Conservation (phyloP, 1,140 invertebrate species). For the Saccostrea glomerata region DNA sequence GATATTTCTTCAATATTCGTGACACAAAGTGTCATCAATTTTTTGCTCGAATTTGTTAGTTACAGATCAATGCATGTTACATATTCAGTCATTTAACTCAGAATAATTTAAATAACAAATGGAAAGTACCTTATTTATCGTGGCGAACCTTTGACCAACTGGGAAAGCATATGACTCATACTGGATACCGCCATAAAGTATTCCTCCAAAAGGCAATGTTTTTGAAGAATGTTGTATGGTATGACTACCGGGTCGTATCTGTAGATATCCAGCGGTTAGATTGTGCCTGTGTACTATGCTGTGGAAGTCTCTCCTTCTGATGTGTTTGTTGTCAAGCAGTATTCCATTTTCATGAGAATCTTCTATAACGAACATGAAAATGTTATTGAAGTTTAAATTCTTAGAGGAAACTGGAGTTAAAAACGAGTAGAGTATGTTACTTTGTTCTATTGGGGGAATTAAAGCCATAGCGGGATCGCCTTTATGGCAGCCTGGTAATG, state of each 20-base stretch:
- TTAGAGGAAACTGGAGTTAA: not conserved
- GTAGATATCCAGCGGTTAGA: not conserved
- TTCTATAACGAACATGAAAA: slow-evolving; percentile 49
- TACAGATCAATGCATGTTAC: too few relatives aligned
- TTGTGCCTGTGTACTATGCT: not conserved
- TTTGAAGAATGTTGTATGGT: slow-evolving; percentile 36
- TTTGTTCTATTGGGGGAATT: slow-evolving; percentile 17
- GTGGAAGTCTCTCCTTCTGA: not conserved
- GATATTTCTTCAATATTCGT: too few relatives aligned
- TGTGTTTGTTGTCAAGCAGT: not conserved
- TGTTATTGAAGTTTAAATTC: not conserved
- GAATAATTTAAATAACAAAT: not conserved
- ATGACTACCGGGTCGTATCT: slow-evolving; percentile 37
- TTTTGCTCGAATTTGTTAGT: too few relatives aligned
- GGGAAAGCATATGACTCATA: slow-evolving; percentile 53
- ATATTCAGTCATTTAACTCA: too few relatives aligned
- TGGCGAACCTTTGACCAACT: slow-evolving; percentile 41
- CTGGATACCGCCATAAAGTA: slow-evolving; percentile 47
- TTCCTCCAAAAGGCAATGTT: slow-evolving; percentile 40
- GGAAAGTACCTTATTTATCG: slow-evolving; percentile 51
- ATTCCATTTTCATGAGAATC: slow-evolving; percentile 22
- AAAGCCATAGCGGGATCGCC: slow-evolving; percentile 7
- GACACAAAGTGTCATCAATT: too few relatives aligned
- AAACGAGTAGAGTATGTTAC: not conserved
- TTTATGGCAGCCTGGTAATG: not conserved